Base-by-base conservation (phyloP, 2,113 vertebrate species). In the Xenus cinereus region DNA sequence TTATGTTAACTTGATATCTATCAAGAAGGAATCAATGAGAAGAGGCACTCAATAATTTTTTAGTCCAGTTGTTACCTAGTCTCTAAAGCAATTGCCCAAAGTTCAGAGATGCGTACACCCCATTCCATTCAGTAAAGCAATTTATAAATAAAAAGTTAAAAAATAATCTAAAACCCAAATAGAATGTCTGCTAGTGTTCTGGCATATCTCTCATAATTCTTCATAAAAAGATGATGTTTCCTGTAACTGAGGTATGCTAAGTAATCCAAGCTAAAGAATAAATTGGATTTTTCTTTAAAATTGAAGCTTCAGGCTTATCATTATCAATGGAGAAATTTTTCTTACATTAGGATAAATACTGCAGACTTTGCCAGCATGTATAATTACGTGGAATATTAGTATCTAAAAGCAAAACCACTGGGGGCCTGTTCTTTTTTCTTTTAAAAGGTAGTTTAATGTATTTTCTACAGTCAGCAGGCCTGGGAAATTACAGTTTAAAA, bases 241-340 rank as follows among this genome's bases (percentile, higher is more conserved):
- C 35, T 46, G 2, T 77, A 46, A 26, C 21, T 59, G 35, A 81
- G 7, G 4, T 76, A 20, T 74, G 32, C 26, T 68, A 48, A 76
- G 43, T 68, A 59, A 24, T 30, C 33, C 0, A 0, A 93, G 8
- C 35, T 26, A 39, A 56, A 69, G 35, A 50, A 12, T 54, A 64
- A 41, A 37, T 21, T 23, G 1, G 2, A 50, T 4, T 78, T 83
- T 73, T 68, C 16, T 41, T 72, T 41, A 53, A 50, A 76, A 60
- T 63, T 62, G 19, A 68, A 81, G 11, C 4, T 78, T 66, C 32
- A 43, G 1, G 6, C 32, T 84, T 84, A 16, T 32, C 17, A 8
- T 60, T 46, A 37, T 37, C n/a, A 60, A 11, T 64, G 37, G 15
- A 30, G 43, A 5, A 59, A 4, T 26, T 75, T 85, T 53, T 60